Evolutionary conservation across 2,888 invertebrate species (phyloP).

Genomic region (Syrphus vitripennis): DNA sequence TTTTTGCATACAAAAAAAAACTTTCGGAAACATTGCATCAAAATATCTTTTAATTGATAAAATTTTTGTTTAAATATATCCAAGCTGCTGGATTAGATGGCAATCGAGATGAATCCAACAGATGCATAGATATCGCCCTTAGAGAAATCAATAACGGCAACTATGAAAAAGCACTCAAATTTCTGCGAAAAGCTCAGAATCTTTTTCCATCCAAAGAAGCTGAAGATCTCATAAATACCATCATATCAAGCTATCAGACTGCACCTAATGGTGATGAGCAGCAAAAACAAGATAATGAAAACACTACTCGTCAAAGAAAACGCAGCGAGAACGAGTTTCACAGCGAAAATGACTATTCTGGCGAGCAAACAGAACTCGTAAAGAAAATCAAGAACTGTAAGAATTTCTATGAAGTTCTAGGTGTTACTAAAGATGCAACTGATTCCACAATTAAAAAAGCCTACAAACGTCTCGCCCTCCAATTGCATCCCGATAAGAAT

Average conservation of each 20-base stretch:
- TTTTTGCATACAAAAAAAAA: background rate
- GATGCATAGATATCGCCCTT: slow-evolving; percentile 85
- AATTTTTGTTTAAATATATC: slow-evolving; percentile 43
- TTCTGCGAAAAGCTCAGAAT: slow-evolving; percentile 85
- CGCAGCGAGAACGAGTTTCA: slow-evolving; percentile 75
- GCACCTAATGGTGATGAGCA: slow-evolving; percentile 15
- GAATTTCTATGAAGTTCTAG: slow-evolving; percentile 90
- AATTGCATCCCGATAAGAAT: slow-evolving; percentile 92
- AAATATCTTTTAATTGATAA: slow-evolving; percentile 2
- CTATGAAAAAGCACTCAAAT: slow-evolving; percentile 85
- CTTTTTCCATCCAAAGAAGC: slow-evolving; percentile 85
- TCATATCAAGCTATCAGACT: slow-evolving; percentile 72
- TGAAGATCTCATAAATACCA: slow-evolving; percentile 82
- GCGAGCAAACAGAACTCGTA: slow-evolving; percentile 89
- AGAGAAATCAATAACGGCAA: slow-evolving; percentile 84
- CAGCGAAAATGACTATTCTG: slow-evolving; percentile 84
- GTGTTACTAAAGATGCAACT: slow-evolving; percentile 85
- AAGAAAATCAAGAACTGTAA: slow-evolving; percentile 84
- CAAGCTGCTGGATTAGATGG: slow-evolving; percentile 83
- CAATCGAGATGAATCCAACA: slow-evolving; percentile 87
- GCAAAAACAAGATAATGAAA: background rate
- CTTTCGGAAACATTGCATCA: background rate
- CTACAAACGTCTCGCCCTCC: slow-evolving; percentile 89
- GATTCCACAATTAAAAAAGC: slow-evolving; percentile 87
- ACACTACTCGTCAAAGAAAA: slow-evolving; percentile 77